phyloP scores from a whole-genome alignment of 2,797 vertebrate species.

The Australoheros facetus region DNA sequence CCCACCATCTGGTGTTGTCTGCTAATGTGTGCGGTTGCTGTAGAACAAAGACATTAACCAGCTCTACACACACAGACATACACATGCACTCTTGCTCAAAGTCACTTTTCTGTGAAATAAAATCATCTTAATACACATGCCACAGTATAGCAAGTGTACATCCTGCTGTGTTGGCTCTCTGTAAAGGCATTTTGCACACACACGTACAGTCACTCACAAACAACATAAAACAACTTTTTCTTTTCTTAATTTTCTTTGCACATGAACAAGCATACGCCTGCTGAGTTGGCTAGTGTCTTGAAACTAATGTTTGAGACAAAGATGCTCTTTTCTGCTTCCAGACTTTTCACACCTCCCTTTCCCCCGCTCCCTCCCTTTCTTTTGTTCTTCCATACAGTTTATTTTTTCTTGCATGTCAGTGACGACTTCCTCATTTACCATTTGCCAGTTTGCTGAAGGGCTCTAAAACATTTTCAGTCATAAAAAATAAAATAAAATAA shows the following conservation, averaged over 20 bases:
- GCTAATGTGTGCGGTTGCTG: conserved; percentile 60
- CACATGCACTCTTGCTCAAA: conserved; percentile 17
- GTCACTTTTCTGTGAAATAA: conserved; percentile 38
- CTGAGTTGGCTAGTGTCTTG: conserved; percentile 48
- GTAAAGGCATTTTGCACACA: conserved; percentile 15
- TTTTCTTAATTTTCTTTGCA: conserved; percentile 33
- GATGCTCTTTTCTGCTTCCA: conserved; percentile 60
- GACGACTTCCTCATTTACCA: not conserved
- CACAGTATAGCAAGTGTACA: conserved; percentile 34
- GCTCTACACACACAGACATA: conserved; percentile 25
- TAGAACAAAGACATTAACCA: conserved; percentile 73
- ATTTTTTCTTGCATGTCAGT: conserved; percentile 4
- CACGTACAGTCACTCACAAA: conserved; percentile 2
- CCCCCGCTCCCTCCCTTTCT: not conserved
- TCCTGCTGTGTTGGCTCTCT: conserved; percentile 52
- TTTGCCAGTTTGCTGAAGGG: not conserved
- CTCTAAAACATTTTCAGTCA: not conserved
- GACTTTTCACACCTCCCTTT: conserved; percentile 44
- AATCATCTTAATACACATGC: conserved; percentile 27
- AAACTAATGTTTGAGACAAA: conserved; percentile 59
- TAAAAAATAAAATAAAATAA: not conserved
- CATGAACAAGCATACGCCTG: conserved; percentile 49
- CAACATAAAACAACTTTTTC: conserved; percentile 33
- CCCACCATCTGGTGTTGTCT: conserved; percentile 77
- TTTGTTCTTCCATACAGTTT: conserved; percentile 2